These are phyloP conservation scores for Toxotes chatareus DNA, from an alignment of 2,113 vertebrate genomes.

Conservation along the genomic window DNA sequence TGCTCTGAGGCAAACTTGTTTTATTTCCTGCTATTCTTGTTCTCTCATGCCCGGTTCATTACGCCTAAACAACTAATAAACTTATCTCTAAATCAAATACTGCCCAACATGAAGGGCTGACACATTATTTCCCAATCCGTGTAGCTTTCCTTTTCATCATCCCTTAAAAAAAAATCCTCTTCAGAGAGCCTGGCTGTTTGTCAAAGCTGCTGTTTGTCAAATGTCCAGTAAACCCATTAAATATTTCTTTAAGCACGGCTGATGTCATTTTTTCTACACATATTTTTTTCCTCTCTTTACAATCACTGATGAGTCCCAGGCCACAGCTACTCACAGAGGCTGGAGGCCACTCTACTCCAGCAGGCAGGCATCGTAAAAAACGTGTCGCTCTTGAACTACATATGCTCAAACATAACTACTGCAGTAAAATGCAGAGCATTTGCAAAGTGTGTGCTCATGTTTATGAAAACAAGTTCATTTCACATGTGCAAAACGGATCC, in stretches of 20 bases:
- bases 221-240: not conserved
- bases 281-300: conserved; percentile 4
- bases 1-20: not conserved
- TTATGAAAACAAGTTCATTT: not conserved
- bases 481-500: not conserved
- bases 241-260: not conserved
- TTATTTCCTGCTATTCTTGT: not conserved
- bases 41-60: not conserved
- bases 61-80: not conserved
- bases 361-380: not conserved
- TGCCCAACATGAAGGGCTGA: not conserved
- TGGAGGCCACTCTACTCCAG: not conserved
- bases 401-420: not conserved
- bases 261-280: conserved; percentile 13
- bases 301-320: conserved; percentile 11
- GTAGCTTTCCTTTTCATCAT: not conserved
- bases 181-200: not conserved
- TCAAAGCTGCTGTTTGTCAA: conserved; percentile 13
- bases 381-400: too few species aligned
- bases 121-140: not conserved
- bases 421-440: not conserved
- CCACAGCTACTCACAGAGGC: not conserved
- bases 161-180: conserved; percentile 2
- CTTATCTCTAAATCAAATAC: not conserved
- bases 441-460: not conserved